A percentile compares a stretch with the other conserved stretches of the same genome.
phyloP scores from a whole-genome alignment of 2,113 vertebrate genomes.

The Phrynosoma platyrhinos region DNA sequence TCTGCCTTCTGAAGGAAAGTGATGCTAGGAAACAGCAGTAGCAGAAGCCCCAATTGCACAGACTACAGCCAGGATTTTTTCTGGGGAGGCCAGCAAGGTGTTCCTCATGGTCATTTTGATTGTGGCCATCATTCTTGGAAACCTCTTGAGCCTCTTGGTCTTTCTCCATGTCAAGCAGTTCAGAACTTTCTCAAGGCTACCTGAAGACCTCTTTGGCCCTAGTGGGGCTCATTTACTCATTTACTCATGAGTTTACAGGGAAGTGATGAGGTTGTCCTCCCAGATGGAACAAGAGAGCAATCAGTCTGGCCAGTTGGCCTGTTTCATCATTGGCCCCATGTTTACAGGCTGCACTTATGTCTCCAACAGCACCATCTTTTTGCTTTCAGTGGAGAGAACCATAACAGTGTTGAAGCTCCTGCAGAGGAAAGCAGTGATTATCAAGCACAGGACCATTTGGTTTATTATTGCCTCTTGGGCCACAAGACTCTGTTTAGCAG shows the following conservation, averaged over 20 bases:
- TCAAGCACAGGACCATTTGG: constrained; percentile 73
- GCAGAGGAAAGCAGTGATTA: constrained; percentile 82
- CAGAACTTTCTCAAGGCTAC: constrained; percentile 81
- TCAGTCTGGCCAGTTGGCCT: constrained; percentile 74
- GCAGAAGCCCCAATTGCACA: constrained; percentile 71
- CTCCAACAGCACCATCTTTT: constrained; percentile 87
- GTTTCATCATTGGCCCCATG: constrained; percentile 82
- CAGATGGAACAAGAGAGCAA: constrained; percentile 64
- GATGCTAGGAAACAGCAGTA: constrained; percentile 41
- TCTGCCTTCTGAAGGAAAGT: neutral
- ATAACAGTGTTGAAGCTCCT: constrained; percentile 83
- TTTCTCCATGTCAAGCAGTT: constrained; percentile 82
- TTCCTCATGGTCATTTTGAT: constrained; percentile 81
- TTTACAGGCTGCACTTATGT: constrained; percentile 88
- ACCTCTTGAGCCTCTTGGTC: constrained; percentile 82
- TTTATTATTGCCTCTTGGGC: constrained; percentile 83
- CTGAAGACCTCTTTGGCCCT: constrained; percentile 83
- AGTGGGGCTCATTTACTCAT: constrained; percentile 84
- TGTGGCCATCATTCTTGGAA: constrained; percentile 81
- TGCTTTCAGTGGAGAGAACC: constrained; percentile 84
- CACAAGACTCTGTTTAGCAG: constrained; percentile 80
- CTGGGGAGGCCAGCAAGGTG: constrained; percentile 64
- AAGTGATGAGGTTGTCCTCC: constrained; percentile 72
- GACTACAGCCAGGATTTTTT: constrained; percentile 72
- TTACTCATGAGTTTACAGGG: constrained; percentile 82